Evolutionary conservation across 2,888 invertebrate species (phyloP).

Genomic region (Caradrina clavipalpis): DNA sequence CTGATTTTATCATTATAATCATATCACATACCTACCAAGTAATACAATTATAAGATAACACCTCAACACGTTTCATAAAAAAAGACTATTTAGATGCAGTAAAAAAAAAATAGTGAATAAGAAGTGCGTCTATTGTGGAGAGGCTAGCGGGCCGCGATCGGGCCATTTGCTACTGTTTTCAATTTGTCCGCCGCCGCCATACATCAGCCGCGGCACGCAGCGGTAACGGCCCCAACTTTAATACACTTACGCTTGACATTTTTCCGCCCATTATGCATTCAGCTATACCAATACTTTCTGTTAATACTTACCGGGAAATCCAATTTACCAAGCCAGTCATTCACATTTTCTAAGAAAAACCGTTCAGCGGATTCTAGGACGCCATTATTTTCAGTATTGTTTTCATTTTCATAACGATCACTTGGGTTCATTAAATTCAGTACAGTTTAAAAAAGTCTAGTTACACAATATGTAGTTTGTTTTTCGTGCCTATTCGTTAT

Average conservation of each 20-base stretch:
- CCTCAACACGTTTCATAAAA: background rate
- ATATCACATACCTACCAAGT: background rate
- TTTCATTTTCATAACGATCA: constrained; percentile 36
- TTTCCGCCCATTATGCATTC: constrained; percentile 87
- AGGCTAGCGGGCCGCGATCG: constrained; percentile 75
- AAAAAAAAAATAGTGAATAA: constrained; percentile 27
- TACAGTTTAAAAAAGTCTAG: constrained; percentile 6
- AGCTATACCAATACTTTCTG: constrained; percentile 80
- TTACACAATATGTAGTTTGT: background rate
- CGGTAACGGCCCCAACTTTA: constrained; percentile 81
- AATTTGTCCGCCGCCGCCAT: constrained; percentile 85
- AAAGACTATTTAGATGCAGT: background rate
- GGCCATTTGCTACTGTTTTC: constrained; percentile 87
- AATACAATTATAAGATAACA: background rate
- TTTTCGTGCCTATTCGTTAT: constrained; percentile 24
- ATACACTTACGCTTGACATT: constrained; percentile 88
- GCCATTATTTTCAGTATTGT: constrained; percentile 42
- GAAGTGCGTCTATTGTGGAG: constrained; percentile 72
- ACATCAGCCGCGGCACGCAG: constrained; percentile 84
- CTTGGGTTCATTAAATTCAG: constrained; percentile 9
- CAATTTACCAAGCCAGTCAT: constrained; percentile 67
- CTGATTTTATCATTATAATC: background rate
- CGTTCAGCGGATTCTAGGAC: constrained; percentile 19
- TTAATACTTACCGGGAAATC: constrained; percentile 78
- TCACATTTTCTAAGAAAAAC: constrained; percentile 68